A percentile compares a stretch with the other conserved stretches of the same genome.
Evolutionary conservation across 1,140 invertebrate genomes (phyloP).

Genomic region (Penaeus japonicus): DNA sequence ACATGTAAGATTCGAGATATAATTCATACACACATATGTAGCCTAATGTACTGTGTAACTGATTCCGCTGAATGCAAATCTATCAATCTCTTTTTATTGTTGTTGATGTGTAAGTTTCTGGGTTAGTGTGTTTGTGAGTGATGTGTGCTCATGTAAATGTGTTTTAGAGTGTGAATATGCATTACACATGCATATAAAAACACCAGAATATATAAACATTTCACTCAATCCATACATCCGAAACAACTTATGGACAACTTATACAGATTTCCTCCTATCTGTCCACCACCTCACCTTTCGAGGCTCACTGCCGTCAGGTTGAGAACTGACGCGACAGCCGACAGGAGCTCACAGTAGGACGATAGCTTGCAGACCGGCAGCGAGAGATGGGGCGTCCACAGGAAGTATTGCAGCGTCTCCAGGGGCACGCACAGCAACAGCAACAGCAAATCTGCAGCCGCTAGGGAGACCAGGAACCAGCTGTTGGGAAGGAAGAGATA

Average conservation of each 20-base stretch:
- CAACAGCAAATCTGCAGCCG: slow-evolving; percentile 65
- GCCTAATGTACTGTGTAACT: no score
- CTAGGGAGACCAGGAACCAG: slow-evolving; percentile 63
- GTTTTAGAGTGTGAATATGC: no score
- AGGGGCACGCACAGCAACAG: slow-evolving; percentile 65
- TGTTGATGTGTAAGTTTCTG: no score
- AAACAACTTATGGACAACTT: no score
- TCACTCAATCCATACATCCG: not conserved
- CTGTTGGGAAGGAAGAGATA: slow-evolving; percentile 40
- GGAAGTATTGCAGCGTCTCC: slow-evolving; percentile 65
- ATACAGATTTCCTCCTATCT: not conserved
- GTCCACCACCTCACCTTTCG: slow-evolving; percentile 62
- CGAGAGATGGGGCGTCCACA: slow-evolving; percentile 63
- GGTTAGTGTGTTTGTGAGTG: no score
- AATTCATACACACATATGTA: no score
- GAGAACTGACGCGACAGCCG: slow-evolving; percentile 64
- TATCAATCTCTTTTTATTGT: no score
- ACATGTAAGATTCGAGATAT: no score
- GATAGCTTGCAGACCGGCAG: slow-evolving; percentile 64
- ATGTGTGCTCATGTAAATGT: no score
- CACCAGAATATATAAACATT: not conserved
- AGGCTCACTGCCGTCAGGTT: slow-evolving; percentile 65
- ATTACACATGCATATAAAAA: no score
- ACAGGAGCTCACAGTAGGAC: slow-evolving; percentile 64
- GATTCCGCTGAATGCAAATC: no score